Conservation (phyloP, 2,888 invertebrate genomes). For the Gandaritis pyraliata region DNA sequence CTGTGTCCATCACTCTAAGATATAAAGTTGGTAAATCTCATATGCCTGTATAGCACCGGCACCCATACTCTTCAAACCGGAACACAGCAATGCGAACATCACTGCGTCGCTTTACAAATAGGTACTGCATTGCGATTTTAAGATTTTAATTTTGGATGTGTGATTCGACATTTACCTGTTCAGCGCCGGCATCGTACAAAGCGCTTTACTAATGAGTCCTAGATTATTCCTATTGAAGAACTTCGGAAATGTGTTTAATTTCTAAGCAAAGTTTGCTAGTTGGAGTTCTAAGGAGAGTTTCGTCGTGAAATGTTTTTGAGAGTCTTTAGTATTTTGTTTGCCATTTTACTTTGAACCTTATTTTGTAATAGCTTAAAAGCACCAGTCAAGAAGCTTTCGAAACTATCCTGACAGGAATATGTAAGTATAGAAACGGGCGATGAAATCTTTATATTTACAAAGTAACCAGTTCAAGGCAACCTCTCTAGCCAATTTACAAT, state of each 20-base stretch:
- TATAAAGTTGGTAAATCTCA: too few species aligned
- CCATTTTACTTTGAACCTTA: too few species aligned
- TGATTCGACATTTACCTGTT: neutral
- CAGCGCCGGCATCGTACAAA: conserved; percentile 2
- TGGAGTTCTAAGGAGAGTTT: neutral
- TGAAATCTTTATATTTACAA: too few species aligned
- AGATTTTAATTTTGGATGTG: neutral
- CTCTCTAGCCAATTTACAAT: too few species aligned
- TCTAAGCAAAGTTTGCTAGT: conserved; percentile 17
- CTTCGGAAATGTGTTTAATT: conserved; percentile 8
- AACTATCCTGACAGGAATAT: neutral
- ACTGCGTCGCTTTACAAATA: too few species aligned
- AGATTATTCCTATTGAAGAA: conserved; percentile 12
- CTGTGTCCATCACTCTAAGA: too few species aligned
- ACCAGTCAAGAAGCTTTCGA: neutral
- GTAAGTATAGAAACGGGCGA: too few species aligned
- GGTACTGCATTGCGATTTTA: too few species aligned
- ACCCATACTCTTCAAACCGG: too few species aligned
- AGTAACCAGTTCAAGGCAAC: too few species aligned
- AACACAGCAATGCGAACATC: too few species aligned
- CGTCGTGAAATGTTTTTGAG: neutral
- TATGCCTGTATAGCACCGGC: too few species aligned
- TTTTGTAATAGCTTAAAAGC: neutral
- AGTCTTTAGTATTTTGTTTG: neutral
- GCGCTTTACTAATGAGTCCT: conserved; percentile 15